These are phyloP conservation scores for Nanger granti DNA, from an alignment of 2,113 vertebrate genomes.

Conservation along the genomic window DNA sequence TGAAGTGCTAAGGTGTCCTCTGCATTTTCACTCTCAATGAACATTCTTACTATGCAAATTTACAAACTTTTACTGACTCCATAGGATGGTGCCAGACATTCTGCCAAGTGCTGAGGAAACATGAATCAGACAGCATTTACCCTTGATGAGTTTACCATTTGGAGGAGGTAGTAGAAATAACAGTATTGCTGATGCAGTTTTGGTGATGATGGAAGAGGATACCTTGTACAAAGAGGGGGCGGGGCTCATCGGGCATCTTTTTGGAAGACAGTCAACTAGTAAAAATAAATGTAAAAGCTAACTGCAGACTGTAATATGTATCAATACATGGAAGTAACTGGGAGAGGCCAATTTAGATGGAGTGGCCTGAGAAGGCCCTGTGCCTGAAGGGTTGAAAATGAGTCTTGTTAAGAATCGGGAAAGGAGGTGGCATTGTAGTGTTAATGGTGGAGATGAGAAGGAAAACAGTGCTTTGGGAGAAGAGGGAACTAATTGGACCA, in stretches of 20 bases:
- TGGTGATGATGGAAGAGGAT: constrained; percentile 17
- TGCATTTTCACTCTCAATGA: not conserved
- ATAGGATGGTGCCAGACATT: not conserved
- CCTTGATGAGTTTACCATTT: not conserved
- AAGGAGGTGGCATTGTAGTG: not conserved
- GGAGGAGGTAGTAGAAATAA: not conserved
- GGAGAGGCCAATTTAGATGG: not conserved
- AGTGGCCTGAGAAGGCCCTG: not conserved
- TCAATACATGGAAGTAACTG: not conserved
- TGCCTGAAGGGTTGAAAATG: not conserved
- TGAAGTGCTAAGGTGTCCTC: not conserved
- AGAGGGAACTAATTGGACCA: not conserved
- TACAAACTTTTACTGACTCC: not conserved
- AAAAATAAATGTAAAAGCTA: constrained; percentile 19
- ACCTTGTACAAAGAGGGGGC: not conserved
- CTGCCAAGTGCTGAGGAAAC: not conserved
- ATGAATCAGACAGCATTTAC: not conserved
- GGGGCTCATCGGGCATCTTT: not conserved
- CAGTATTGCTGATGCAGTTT: not conserved
- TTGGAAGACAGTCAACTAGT: constrained; percentile 19
- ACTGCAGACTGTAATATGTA: not conserved
- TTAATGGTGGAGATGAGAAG: not conserved
- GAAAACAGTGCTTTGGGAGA: not conserved
- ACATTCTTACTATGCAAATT: not conserved
- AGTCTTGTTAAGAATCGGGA: not conserved